Base-by-base conservation (phyloP, 1,140 invertebrate species). In the Solenopsis invicta region DNA sequence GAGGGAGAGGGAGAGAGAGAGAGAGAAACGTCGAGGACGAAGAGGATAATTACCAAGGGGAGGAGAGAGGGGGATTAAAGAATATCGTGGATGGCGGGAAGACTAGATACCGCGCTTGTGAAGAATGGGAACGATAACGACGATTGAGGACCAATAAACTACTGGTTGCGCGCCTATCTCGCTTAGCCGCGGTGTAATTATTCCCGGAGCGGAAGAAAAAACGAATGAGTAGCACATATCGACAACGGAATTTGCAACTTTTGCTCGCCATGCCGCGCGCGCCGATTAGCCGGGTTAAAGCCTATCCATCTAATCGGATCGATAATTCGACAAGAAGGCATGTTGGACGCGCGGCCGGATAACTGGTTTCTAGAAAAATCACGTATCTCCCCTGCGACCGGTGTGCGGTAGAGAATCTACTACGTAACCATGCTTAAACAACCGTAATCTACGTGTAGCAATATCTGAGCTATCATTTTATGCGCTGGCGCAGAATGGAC, bases 91-190 rank as follows among this genome's bases (percentile, higher is more conserved):
- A 85, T 66, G 69, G 54, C 77, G 75, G 85, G 66, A 78, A 85
- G 61, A 86, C 77, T 88, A 90, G 89, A 90, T 86, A 88, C 52
- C 59, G 77, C 29, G 81, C 24, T 52, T 29, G 45, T 88, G 89
- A 90, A 90, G 90, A 90, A 91, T 90, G 87, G 74, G 45, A 82
- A 69, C 88, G 89, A 87, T 90, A 90, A 87, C 82, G 71, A 77
- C 69, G 86, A 67, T 66, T 59, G 77, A 56, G 71, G 41, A 81
- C 54, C 84, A 80, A 91, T 88, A 91, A 85, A 91, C 81, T 84
- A 82, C 80, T 37, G 59, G 37, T 41, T 74, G 67, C 72, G 71
- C 66, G 48, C 78, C 45, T 89, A 89, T 88, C 89, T 72, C 88
- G 69, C 37, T 76, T 45, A 59, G 37, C 66, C 56, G 88, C 56